A percentile compares a stretch with the other conserved stretches of the same genome.
phyloP scores from a whole-genome alignment of 2,797 vertebrate genomes.

The Petrocephalus schoutedeni region DNA sequence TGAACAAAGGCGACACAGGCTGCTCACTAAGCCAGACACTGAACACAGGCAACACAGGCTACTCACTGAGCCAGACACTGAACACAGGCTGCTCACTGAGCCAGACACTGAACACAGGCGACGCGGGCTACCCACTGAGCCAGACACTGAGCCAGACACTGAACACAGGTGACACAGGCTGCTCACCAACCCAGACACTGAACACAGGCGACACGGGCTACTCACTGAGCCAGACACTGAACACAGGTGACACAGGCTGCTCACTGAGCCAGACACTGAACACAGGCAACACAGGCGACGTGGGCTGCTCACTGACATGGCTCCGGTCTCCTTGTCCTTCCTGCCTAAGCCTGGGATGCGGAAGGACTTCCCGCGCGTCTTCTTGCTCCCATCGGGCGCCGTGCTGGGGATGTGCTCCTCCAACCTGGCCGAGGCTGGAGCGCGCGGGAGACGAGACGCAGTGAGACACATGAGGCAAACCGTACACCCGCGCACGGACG shows the following conservation, averaged over 20 bases:
- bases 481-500: background rate
- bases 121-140: conserved; percentile 50
- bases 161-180: background rate
- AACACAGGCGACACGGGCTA: background rate
- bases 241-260: too few species aligned
- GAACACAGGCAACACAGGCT: background rate
- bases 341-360: conserved; percentile 81
- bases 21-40: conserved; percentile 50
- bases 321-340: conserved; percentile 75
- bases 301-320: conserved; percentile 61
- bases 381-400: conserved; percentile 75
- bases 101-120: too few species aligned
- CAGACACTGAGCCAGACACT: conserved; percentile 53
- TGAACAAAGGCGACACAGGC: background rate
- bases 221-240: conserved; percentile 52
- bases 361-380: conserved; percentile 81
- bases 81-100: too few species aligned
- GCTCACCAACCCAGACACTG: background rate
- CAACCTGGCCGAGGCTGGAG: conserved; percentile 72
- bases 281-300: too few species aligned
- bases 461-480: background rate
- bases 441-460: background rate
- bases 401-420: conserved; percentile 69
- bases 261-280: background rate
- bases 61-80: conserved; percentile 52